A percentile compares a stretch with the other conserved stretches of the same genome.
Conservation (phyloP, 2,888 invertebrate species). For the Drosophila robusta region DNA sequence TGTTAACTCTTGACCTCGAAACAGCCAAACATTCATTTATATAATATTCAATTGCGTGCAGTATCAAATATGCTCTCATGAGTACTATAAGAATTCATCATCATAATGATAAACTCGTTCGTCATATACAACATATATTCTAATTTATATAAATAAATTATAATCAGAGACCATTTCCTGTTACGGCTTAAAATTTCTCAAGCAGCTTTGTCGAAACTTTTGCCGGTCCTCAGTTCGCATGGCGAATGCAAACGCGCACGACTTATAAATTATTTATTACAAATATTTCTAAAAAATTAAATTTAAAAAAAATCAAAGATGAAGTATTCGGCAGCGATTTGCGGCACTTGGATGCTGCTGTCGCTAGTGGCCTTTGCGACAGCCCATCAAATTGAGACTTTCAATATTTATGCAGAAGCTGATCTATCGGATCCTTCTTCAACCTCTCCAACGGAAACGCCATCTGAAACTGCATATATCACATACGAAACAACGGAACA, state of each 20-base stretch:
- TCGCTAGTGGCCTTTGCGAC: background rate
- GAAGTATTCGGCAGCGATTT: background rate
- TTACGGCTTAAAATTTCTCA: background rate
- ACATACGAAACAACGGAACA: background rate
- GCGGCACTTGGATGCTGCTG: background rate
- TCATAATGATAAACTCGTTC: background rate
- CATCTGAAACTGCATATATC: no score
- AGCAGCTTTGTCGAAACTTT: background rate
- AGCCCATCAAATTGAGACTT: background rate
- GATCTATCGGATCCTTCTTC: background rate
- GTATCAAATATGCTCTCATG: background rate
- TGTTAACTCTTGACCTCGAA: no score
- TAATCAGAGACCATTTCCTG: slow-evolving; percentile 28
- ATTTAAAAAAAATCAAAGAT: background rate
- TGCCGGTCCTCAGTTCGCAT: slow-evolving; percentile 6
- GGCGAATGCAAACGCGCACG: slow-evolving; percentile 1
- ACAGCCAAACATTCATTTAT: no score
- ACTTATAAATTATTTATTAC: background rate
- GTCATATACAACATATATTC: no score
- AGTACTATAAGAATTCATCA: background rate
- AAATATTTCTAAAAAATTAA: background rate
- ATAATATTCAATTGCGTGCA: no score
- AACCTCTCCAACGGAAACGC: no score
- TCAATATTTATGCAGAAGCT: no score
- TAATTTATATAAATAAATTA: background rate